Conservation (phyloP, 2,888 invertebrate species). For the Acronicta aceris region DNA sequence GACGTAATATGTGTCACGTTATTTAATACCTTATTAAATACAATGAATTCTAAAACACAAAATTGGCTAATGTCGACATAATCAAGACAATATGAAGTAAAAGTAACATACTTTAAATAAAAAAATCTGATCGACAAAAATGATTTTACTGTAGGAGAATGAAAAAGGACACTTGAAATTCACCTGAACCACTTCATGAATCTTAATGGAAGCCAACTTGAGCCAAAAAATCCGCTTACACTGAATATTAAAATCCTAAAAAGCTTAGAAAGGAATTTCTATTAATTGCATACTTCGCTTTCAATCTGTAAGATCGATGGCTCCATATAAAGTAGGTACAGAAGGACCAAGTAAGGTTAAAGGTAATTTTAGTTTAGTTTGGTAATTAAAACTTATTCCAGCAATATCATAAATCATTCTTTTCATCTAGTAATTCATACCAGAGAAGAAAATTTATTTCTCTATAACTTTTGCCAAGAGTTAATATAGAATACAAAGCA, state of each 20-base stretch:
- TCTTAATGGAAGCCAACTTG: constrained; percentile 10
- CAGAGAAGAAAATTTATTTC: background rate
- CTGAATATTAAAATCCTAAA: constrained; percentile 35
- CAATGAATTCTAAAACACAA: too few relatives aligned
- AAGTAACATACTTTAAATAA: too few relatives aligned
- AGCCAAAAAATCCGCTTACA: constrained; percentile 5
- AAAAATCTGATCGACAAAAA: too few relatives aligned
- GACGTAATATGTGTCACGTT: constrained; percentile 3
- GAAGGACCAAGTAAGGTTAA: constrained; percentile 13
- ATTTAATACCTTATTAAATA: too few relatives aligned
- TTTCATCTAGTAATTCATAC: background rate
- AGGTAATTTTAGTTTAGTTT: background rate
- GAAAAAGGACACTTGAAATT: constrained; percentile 1
- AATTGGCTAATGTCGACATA: too few relatives aligned
- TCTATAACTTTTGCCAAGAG: background rate
- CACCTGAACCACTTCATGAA: constrained; percentile 10
- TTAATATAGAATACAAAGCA: too few relatives aligned
- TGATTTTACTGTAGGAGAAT: background rate
- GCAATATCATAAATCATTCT: background rate
- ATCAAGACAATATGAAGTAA: too few relatives aligned
- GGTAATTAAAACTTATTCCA: constrained; percentile 3
- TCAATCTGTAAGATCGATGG: constrained; percentile 25
- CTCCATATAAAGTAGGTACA: constrained; percentile 3
- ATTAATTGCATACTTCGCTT: constrained; percentile 22
- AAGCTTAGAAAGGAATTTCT: constrained; percentile 32